These are phyloP conservation scores for Athetis lepigone DNA, from an alignment of 2,888 invertebrate genomes.

Conservation along the genomic window DNA sequence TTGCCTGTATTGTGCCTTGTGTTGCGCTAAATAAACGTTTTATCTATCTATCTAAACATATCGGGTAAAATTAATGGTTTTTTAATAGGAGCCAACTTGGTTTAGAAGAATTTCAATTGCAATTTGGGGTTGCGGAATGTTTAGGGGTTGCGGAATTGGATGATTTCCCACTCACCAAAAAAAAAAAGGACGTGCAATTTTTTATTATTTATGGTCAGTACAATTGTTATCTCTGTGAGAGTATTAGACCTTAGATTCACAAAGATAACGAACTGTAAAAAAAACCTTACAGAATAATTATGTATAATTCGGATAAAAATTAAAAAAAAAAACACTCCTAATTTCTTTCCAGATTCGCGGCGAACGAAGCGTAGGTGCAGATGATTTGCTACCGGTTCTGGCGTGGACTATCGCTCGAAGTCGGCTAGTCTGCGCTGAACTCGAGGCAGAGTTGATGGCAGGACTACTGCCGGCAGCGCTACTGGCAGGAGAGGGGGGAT, in stretches of 20 bases:
- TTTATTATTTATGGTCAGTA: too few relatives aligned
- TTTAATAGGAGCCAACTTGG: background rate
- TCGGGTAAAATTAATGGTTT: background rate
- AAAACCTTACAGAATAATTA: too few relatives aligned
- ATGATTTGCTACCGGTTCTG: conserved; percentile 97
- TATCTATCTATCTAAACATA: background rate
- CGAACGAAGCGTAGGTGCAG: conserved; percentile 94
- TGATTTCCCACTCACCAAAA: too few relatives aligned
- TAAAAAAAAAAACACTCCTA: background rate
- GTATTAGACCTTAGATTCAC: too few relatives aligned
- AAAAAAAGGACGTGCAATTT: too few relatives aligned
- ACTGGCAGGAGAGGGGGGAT: conserved; percentile 97
- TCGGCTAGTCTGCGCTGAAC: conserved; percentile 97
- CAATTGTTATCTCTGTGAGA: too few relatives aligned
- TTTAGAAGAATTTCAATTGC: background rate
- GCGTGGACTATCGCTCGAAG: conserved; percentile 98
- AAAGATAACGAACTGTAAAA: too few relatives aligned
- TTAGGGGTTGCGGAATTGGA: too few relatives aligned
- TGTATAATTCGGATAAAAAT: background rate
- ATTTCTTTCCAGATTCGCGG: conserved; percentile 91
- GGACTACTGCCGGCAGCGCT: conserved; percentile 97
- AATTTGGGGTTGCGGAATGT: too few relatives aligned
- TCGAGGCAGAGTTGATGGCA: conserved; percentile 99
- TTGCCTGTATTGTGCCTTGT: too few relatives aligned
- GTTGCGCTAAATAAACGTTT: too few relatives aligned